These are phyloP conservation scores for Drosophila algonquin DNA, from an alignment of 2,888 invertebrate species.

Conservation along the genomic window DNA sequence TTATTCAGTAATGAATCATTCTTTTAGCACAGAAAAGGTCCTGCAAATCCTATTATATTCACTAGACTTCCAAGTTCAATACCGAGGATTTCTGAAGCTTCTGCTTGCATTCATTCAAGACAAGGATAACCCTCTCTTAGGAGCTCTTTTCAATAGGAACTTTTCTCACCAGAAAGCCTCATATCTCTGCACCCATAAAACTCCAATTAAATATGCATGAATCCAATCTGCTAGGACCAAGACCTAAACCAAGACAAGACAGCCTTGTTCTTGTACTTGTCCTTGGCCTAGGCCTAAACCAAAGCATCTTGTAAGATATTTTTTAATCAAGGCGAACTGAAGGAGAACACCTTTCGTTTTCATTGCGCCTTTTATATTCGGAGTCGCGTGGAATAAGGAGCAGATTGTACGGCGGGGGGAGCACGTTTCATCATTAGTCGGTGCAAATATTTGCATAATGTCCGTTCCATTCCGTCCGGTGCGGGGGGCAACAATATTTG, in stretches of 20 bases:
- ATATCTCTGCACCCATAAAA: constrained; percentile 18
- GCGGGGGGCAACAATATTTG: constrained; percentile 41
- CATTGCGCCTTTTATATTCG: constrained; percentile 48
- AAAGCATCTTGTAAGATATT: constrained; percentile 44
- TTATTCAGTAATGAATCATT: too few species aligned
- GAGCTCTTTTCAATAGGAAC: constrained; percentile 5
- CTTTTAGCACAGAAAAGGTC: too few species aligned
- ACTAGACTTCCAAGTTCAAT: neutral
- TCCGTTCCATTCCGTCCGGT: too few species aligned
- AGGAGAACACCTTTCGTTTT: constrained; percentile 59
- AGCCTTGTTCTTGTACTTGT: constrained; percentile 19
- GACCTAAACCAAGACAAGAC: constrained; percentile 7
- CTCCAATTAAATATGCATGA: constrained; percentile 50
- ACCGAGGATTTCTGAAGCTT: neutral
- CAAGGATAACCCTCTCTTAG: neutral
- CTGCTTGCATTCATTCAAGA: neutral
- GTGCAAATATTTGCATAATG: constrained; percentile 74
- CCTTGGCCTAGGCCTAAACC: constrained; percentile 59
- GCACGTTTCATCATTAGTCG: constrained; percentile 64
- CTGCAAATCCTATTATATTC: too few species aligned
- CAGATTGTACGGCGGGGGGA: constrained; percentile 55
- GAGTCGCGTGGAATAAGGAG: constrained; percentile 30
- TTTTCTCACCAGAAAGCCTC: neutral
- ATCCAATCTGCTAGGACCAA: constrained; percentile 29
- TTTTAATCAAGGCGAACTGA: constrained; percentile 53